Base-by-base conservation (phyloP, 2,888 invertebrate species). In the Maniola hyperantus region DNA sequence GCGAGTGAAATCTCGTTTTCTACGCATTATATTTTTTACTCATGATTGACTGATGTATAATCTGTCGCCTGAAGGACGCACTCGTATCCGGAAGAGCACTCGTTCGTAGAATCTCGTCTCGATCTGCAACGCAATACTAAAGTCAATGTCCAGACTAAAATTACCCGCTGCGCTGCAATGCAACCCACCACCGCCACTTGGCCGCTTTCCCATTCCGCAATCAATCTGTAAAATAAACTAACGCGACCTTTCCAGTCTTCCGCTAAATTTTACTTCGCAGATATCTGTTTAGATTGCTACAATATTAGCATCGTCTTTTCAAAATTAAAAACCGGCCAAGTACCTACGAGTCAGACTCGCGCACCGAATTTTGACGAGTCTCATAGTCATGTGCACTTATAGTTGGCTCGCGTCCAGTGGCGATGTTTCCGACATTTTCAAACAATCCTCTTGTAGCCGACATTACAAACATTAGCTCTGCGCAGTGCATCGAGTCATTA, bases 121-220 rank as follows among this genome's bases (percentile, higher is more conserved):
- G 20, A 57, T 60, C 26, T 61, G 51, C 53, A 50, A 18, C 55
- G 61, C 55, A 65, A 69, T 67, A 67, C 67, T 53, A 70, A 70
- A 73, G 69, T 72, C 72, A 72, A 72, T 69, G 71, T 72, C 68
- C 73, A 70, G 67, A 69, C 68, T 69, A 65, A 71, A 72, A 66
- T 73, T 67, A 68, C 67, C 65, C 42, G 50, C 61, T 66, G 53
- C 71, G 65, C n/a, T n/a, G n/a, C n/a, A n/a, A n/a, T n/a, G n/a
- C n/a, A n/a, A n/a, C n/a, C n/a, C n/a, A 42, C 55, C 64, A 59
- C 64, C 42, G 13, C 15, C 65, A 67, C 61, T 72, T 73, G 72
- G 73, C 74, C 57, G 59, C 55, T 44, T 51, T 64, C 72, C 72
- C 67, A 51, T 42, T 67, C 42, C 39, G 64, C 61, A 11, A 44